Percentiles rank a stretch among this genome's conserved stretches.
Conservation (phyloP, 2,888 invertebrate genomes). For the Drosophila anomalipes region DNA sequence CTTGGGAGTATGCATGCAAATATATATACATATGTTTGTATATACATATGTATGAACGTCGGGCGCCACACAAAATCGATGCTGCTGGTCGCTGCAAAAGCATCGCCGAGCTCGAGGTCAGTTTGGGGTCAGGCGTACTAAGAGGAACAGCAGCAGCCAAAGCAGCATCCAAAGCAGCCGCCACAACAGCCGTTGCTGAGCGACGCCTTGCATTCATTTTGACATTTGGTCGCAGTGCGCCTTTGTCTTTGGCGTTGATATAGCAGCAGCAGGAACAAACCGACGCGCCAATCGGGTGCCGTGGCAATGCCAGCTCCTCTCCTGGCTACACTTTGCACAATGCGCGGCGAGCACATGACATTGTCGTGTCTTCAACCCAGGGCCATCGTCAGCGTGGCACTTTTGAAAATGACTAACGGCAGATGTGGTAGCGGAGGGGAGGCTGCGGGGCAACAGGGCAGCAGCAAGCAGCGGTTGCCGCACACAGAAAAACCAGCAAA, state of each 20-base stretch:
- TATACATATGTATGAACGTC: too few relatives aligned
- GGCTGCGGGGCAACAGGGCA: background rate
- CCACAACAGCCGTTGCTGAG: slow-evolving; percentile 20
- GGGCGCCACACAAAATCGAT: slow-evolving; percentile 59
- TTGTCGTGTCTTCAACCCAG: slow-evolving; percentile 49
- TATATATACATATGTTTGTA: background rate
- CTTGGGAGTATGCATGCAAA: slow-evolving; percentile 32
- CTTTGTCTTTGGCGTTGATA: slow-evolving; percentile 78
- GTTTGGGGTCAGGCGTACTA: slow-evolving; percentile 61
- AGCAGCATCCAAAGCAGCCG: slow-evolving; percentile 5
- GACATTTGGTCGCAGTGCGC: slow-evolving; percentile 69
- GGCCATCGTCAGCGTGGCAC: slow-evolving; percentile 51
- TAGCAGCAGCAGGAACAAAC: slow-evolving; percentile 44
- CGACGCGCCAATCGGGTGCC: slow-evolving; percentile 21
- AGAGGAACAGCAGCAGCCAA: slow-evolving; percentile 13
- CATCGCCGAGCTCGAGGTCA: slow-evolving; percentile 62
- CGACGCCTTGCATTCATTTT: slow-evolving; percentile 69
- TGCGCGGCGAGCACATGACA: slow-evolving; percentile 67
- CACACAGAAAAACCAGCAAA: slow-evolving; percentile 75
- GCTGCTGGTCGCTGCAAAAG: slow-evolving; percentile 52
- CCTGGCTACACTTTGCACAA: slow-evolving; percentile 60
- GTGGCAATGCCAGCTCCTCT: slow-evolving; percentile 24
- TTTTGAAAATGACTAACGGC: slow-evolving; percentile 76
- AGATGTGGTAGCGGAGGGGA: slow-evolving; percentile 42
- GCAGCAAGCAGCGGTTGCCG: slow-evolving; percentile 51